phyloP scores from a whole-genome alignment of 2,797 vertebrate genomes.

The Thalassophryne amazonica region DNA sequence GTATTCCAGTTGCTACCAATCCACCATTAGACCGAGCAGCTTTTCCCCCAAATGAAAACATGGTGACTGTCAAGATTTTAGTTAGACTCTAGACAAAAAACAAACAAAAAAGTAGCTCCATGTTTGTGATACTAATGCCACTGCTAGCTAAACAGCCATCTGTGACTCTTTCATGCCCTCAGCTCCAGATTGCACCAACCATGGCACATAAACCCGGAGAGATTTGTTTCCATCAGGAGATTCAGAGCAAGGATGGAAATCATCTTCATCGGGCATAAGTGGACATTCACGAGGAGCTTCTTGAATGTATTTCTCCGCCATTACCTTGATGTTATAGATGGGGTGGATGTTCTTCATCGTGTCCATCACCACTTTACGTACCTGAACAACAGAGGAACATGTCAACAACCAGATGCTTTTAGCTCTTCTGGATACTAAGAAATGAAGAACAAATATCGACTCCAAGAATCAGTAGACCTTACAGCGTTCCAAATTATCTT shows the following conservation, averaged over 20 bases:
- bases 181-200: slow-evolving; percentile 58
- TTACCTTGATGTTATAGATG: slow-evolving; percentile 98
- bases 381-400: slow-evolving; percentile 69
- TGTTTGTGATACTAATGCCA: neutral
- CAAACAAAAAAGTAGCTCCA: too few relatives aligned
- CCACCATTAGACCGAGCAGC: too few relatives aligned
- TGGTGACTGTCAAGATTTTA: too few relatives aligned
- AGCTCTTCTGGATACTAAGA: too few relatives aligned
- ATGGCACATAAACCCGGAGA: slow-evolving; percentile 45
- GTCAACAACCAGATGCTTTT: neutral
- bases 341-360: slow-evolving; percentile 99
- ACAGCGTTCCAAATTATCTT: too few relatives aligned
- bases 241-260: slow-evolving; percentile 75
- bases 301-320: neutral
- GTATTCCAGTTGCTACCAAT: too few relatives aligned
- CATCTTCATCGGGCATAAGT: slow-evolving; percentile 56
- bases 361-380: slow-evolving; percentile 94
- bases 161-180: slow-evolving; percentile 41
- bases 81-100: too few relatives aligned
- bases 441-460: too few relatives aligned
- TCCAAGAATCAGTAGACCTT: too few relatives aligned
- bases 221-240: slow-evolving; percentile 49
- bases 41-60: too few relatives aligned
- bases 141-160: neutral
- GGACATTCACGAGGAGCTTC: too few relatives aligned